Evolutionary conservation across 2,797 vertebrate species (phyloP), one percentile per base, ranked within the genome.

Genomic region (Brachyalestes nurse): DNA sequence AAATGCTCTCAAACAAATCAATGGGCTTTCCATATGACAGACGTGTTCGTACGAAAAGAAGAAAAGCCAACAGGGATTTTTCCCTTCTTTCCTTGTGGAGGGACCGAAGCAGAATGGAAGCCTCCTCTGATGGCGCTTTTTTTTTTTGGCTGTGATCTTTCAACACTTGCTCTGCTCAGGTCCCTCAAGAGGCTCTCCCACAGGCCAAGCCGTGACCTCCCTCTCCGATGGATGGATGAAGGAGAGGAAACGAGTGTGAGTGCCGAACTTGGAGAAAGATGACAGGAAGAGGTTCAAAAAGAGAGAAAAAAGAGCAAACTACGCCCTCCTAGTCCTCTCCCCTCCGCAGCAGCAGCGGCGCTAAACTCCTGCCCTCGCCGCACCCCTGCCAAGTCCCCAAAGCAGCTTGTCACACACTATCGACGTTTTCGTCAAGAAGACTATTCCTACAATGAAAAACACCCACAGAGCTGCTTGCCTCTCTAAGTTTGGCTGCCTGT

Each of bases 161-260:
- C 91, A 91, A 89, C 89, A 90, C 90, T 92, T 88, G 88, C 90
- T 92, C 86, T 80, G 83, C 55, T 47, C 87, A 86, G 87, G 86
- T 88, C 92, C 87, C 91, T 82, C 80, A 90, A 90, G 90, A 92
- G 75, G 88, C 73, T 67, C 82, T 86, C 86, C 90, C 84, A 88
- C 88, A 93, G 91, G 93, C 92, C 90, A 87, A 89, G 92, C 90
- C 89, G 77, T 89, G 88, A 93, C 93, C 93, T 85, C 81, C 85
- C 89, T 87, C 86, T 81, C 92, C 90, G 89, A 91, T 85, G 90
- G 89, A 90, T 86, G 91, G 90, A 91, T 88, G 88, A 90, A 89
- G 88, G 72, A 89, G 84, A 88, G 88, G 86, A 87, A 90, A 88
- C 86, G 84, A 77, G 76, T 64, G 51, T 10, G 65, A 65, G 38